Conservation (phyloP, 2,797 vertebrate species). For the Sebastolobus alascanus region DNA sequence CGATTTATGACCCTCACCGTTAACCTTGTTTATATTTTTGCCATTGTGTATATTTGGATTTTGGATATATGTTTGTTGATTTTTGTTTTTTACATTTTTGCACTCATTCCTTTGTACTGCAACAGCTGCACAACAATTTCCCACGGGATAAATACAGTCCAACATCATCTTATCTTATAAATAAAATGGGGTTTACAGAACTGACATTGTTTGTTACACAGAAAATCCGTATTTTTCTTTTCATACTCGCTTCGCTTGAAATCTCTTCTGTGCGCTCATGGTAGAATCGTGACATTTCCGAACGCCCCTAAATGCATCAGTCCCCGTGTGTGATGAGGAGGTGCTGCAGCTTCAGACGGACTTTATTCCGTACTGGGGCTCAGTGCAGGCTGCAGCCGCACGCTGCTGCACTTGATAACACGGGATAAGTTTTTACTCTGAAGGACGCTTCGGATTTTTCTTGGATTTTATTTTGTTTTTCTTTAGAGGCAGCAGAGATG, state of each 20-base stretch:
- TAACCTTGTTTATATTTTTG: neutral
- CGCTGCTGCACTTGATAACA: neutral
- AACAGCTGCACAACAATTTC: too few species aligned
- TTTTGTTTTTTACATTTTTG: too few species aligned
- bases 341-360: slow-evolving; percentile 61
- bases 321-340: slow-evolving; percentile 49
- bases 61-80: neutral
- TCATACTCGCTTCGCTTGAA: too few species aligned
- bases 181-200: too few species aligned
- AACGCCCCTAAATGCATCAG: slow-evolving; percentile 60
- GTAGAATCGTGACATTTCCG: slow-evolving; percentile 28
- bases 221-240: neutral
- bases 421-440: neutral
- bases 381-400: slow-evolving; percentile 27
- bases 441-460: neutral
- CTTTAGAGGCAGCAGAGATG: neutral
- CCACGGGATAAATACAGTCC: too few species aligned
- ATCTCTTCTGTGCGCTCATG: neutral
- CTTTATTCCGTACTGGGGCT: slow-evolving; percentile 68
- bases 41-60: neutral
- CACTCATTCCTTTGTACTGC: too few species aligned
- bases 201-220: neutral
- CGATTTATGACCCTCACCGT: neutral
- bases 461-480: neutral
- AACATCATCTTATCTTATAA: too few species aligned